Evolutionary conservation across 2,113 vertebrate species (phyloP).

Genomic region (Epinephelus lanceolatus): DNA sequence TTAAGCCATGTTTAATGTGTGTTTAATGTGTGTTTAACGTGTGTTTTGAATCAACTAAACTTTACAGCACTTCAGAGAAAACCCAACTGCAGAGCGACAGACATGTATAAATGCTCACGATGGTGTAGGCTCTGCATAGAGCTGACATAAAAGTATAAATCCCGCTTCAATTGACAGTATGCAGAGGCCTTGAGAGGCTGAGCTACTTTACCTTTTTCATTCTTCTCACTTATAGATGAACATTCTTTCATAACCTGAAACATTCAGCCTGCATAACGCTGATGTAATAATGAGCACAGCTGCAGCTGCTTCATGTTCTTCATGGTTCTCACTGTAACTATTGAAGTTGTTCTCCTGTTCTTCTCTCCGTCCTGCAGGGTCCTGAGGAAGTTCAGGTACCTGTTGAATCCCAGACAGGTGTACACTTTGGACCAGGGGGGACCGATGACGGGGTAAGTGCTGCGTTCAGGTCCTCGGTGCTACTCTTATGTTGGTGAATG

Average conservation of each 20-base stretch:
- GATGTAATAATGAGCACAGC: background rate
- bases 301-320: no score
- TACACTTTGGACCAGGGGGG: slow-evolving; percentile 89
- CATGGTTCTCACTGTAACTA: background rate
- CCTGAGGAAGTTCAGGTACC: slow-evolving; percentile 92
- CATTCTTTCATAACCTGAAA: background rate
- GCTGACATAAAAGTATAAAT: no score
- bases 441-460: slow-evolving; percentile 89
- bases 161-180: background rate
- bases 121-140: no score
- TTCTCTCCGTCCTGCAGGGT: slow-evolving; percentile 80
- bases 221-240: background rate
- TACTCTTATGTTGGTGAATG: background rate
- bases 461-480: background rate
- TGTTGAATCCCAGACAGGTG: slow-evolving; percentile 94
- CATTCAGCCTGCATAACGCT: background rate
- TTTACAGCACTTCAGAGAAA: no score
- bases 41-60: no score
- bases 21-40: no score
- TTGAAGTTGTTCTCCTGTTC: background rate
- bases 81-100: no score
- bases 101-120: no score
- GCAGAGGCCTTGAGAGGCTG: background rate
- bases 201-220: background rate
- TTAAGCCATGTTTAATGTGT: no score